Evolutionary conservation across 1,140 invertebrate species (phyloP).

Genomic region (Amphibalanus amphitrite): DNA sequence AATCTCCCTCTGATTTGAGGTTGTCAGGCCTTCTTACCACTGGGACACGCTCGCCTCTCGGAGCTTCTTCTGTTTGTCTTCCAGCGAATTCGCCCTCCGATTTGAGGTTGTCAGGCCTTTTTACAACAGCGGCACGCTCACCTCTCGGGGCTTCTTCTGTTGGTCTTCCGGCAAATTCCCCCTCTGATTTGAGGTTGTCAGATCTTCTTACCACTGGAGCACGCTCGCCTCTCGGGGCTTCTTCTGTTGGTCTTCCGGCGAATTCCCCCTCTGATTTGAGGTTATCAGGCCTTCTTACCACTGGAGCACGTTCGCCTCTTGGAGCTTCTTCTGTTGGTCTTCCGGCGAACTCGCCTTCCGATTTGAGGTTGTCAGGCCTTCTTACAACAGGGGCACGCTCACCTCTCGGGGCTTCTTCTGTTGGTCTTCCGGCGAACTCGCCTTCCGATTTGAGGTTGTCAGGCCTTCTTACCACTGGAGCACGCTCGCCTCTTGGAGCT

Average conservation of each 20-base stretch:
- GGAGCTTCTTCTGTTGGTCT: conserved; percentile 2
- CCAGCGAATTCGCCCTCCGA: conserved; percentile 21
- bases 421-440: too few relatives aligned
- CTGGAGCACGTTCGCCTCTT: conserved; percentile 19
- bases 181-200: neutral
- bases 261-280: conserved; percentile 38
- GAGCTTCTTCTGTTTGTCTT: conserved; percentile 12
- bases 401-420: conserved; percentile 15
- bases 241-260: conserved; percentile 12
- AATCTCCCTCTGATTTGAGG: conserved; percentile 21
- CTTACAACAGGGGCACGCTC: conserved; percentile 9
- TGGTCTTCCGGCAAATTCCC: neutral
- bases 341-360: conserved; percentile 3
- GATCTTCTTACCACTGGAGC: neutral
- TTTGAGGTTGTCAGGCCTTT: conserved; percentile 16
- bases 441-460: too few relatives aligned
- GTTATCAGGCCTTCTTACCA: conserved; percentile 33
- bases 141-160: conserved; percentile 2
- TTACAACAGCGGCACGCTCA: conserved; percentile 13
- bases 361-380: neutral
- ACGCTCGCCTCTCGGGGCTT: conserved; percentile 3
- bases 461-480: conserved; percentile 24
- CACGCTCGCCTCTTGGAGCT: too few relatives aligned
- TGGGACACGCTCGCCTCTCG: conserved; percentile 33
- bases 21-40: conserved; percentile 36